These are phyloP conservation scores for Meganola albula DNA, from an alignment of 2,888 invertebrate genomes.

Conservation along the genomic window DNA sequence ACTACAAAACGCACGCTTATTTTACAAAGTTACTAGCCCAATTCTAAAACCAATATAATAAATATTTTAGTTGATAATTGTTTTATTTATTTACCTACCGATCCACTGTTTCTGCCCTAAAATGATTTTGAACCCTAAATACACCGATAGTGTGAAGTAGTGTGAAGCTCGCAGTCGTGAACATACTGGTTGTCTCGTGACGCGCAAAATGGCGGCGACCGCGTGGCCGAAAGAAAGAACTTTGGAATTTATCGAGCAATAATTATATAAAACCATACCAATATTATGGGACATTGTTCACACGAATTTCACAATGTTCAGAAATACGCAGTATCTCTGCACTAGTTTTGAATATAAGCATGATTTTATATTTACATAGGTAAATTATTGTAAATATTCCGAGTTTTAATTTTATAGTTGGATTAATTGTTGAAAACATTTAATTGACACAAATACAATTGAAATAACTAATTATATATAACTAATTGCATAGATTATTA, in stretches of 20 bases:
- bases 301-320: conserved; percentile 26
- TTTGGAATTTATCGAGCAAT: conserved; percentile 34
- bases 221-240: conserved; percentile 32
- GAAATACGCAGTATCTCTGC: conserved; percentile 24
- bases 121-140: conserved; percentile 21
- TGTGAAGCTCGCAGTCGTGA: conserved; percentile 25
- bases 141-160: conserved; percentile 19
- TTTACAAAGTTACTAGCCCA: conserved; percentile 21
- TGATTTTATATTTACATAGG: conserved; percentile 20
- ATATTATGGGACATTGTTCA: conserved; percentile 32
- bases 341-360: conserved; percentile 23
- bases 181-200: conserved; percentile 22
- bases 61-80: conserved; percentile 24
- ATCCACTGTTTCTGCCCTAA: conserved; percentile 25
- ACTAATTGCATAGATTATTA: conserved; percentile 27
- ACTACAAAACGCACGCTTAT: conserved; percentile 21
- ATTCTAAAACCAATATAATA: conserved; percentile 21
- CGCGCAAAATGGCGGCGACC: conserved; percentile 30
- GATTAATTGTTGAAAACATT: conserved; percentile 24
- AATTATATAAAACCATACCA: conserved; percentile 31
- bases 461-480: conserved; percentile 18
- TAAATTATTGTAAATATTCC: conserved; percentile 15
- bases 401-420: conserved; percentile 21
- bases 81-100: conserved; percentile 25
- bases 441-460: conserved; percentile 23